phyloP scores from a whole-genome alignment of 2,888 invertebrate species.

The Pristionchus japonicus region DNA sequence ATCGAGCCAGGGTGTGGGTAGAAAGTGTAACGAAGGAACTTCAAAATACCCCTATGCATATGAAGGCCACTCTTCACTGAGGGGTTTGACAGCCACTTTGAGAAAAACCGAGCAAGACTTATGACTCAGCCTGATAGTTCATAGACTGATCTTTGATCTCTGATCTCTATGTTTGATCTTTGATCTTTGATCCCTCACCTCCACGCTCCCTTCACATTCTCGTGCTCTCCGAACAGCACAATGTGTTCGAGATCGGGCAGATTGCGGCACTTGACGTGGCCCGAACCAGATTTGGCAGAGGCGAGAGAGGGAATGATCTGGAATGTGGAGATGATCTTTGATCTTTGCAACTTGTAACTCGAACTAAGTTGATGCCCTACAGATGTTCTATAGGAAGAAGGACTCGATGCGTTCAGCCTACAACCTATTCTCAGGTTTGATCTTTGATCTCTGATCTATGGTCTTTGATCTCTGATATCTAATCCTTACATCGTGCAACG shows the following conservation, averaged over 20 bases:
- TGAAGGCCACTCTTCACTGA: too few relatives aligned
- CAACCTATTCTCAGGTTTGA: too few relatives aligned
- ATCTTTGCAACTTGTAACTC: background rate
- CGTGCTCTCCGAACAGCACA: conserved; percentile 77
- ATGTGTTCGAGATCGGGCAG: conserved; percentile 78
- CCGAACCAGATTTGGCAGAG: conserved; percentile 57
- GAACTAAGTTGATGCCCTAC: too few relatives aligned
- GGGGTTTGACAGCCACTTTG: too few relatives aligned
- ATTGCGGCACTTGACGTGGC: conserved; percentile 55
- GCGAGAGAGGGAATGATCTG: conserved; percentile 65
- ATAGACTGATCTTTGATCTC: conserved; percentile 66
- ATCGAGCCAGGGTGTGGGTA: too few relatives aligned
- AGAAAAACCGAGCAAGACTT: too few relatives aligned
- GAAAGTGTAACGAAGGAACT: too few relatives aligned
- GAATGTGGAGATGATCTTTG: background rate
- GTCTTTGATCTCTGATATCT: too few relatives aligned
- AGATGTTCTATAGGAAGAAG: too few relatives aligned
- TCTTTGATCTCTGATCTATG: conserved; percentile 2
- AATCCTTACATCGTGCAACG: conserved; percentile 51
- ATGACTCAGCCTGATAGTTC: too few relatives aligned
- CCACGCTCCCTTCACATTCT: conserved; percentile 48
- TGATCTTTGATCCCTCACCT: conserved; percentile 31
- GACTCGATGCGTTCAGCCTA: too few relatives aligned
- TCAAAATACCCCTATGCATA: too few relatives aligned
- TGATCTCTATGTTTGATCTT: conserved; percentile 68